These are phyloP conservation scores for Paelopatides confundens DNA, from an alignment of 53 echinoderm and acorn worm species.

Conservation along the genomic window DNA sequence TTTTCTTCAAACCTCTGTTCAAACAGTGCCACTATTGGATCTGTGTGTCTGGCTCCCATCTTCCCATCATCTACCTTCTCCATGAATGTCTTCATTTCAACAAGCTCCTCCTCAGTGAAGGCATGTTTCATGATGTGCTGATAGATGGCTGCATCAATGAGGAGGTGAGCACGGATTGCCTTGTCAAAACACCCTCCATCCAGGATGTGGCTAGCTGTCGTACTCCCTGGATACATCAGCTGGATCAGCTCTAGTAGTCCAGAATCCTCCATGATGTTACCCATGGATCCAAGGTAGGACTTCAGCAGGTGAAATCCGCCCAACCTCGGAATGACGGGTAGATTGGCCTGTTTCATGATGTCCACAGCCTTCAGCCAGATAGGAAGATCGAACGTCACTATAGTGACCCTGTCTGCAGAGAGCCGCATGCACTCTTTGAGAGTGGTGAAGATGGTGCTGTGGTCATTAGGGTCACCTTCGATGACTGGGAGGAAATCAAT, in stretches of 20 bases:
- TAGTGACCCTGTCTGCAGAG: too few relatives aligned
- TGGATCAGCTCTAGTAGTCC: constrained; percentile 63
- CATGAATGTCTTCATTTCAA: not conserved
- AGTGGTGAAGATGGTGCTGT: too few relatives aligned
- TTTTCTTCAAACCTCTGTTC: not conserved
- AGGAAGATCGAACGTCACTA: constrained; percentile 72
- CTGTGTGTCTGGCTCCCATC: not conserved
- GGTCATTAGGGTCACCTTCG: too few relatives aligned
- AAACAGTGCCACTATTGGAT: not conserved
- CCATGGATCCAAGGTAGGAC: constrained; percentile 62
- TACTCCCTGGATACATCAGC: constrained; percentile 53
- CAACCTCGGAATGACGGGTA: constrained; percentile 60
- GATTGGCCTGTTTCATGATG: constrained; percentile 65
- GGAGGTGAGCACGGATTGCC: constrained; percentile 70
- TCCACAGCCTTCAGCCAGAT: constrained; percentile 61
- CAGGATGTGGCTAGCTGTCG: too few relatives aligned
- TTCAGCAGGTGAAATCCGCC: constrained; percentile 72
- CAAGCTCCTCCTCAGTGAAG: too few relatives aligned
- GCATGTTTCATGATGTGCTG: not conserved
- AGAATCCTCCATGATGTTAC: constrained; percentile 66
- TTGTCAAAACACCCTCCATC: constrained; percentile 65
- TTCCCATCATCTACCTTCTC: not conserved
- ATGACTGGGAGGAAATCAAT: too few relatives aligned
- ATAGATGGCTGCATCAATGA: constrained; percentile 4
- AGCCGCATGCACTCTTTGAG: too few relatives aligned